Percentiles rank a stretch among this genome's conserved stretches.
These are phyloP conservation scores for Trematocara stigmaticum DNA, from an alignment of 2,113 vertebrate genomes.

Conservation along the genomic window DNA sequence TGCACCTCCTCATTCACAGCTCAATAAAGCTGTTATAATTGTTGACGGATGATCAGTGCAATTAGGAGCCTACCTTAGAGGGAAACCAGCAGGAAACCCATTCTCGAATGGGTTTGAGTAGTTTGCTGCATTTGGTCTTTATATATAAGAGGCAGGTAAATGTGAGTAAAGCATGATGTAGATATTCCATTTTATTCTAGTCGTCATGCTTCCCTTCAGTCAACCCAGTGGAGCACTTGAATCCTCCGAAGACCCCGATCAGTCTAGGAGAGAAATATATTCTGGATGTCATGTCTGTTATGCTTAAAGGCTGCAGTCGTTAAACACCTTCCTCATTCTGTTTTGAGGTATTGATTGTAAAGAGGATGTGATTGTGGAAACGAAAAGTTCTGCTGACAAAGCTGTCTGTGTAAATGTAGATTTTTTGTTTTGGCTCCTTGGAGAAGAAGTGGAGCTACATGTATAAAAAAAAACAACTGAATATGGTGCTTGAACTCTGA, in stretches of 20 bases:
- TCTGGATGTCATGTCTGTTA: neutral
- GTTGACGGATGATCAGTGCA: slow-evolving; percentile 19
- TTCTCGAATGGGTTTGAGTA: neutral
- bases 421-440: neutral
- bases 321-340: neutral
- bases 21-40: slow-evolving; percentile 5
- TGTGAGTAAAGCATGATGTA: neutral
- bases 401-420: neutral
- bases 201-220: neutral
- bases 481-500: neutral
- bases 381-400: neutral
- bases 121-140: neutral
- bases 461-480: neutral
- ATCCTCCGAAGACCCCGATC: neutral
- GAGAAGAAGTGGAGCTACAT: neutral
- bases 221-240: neutral
- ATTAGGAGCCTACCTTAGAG: slow-evolving; percentile 2
- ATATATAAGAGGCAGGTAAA: neutral
- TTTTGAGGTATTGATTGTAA: slow-evolving; percentile 12
- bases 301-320: neutral
- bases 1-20: slow-evolving; percentile 11
- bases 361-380: neutral
- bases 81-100: neutral
- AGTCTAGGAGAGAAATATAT: neutral
- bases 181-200: neutral